Evolutionary conservation across 2,888 invertebrate species (phyloP).

Genomic region (Drosophila infuscata): DNA sequence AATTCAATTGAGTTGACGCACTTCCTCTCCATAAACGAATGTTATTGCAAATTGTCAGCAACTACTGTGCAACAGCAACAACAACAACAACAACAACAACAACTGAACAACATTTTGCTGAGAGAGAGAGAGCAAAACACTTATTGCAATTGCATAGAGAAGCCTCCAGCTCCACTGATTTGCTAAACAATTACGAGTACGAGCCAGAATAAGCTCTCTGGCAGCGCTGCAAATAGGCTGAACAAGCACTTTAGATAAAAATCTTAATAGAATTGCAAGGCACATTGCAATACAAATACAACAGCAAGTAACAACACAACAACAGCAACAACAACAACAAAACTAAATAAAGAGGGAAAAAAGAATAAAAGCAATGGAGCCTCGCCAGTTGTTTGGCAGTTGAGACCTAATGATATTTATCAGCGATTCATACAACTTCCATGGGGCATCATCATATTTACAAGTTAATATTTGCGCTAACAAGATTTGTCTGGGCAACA

Average conservation of each 20-base stretch:
- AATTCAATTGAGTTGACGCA: conserved; percentile 28
- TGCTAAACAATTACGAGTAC: conserved; percentile 78
- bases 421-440: conserved; percentile 81
- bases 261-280: conserved; percentile 83
- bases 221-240: conserved; percentile 73
- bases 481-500: conserved; percentile 70
- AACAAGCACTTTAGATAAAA: conserved; percentile 79
- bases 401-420: conserved; percentile 79
- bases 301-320: conserved; percentile 33
- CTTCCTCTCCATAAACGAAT: conserved; percentile 43
- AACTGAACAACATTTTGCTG: conserved; percentile 21
- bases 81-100: conserved; percentile 5
- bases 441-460: conserved; percentile 83
- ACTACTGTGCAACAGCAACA: conserved; percentile 69
- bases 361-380: conserved; percentile 37
- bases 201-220: conserved; percentile 26
- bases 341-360: conserved; percentile 16
- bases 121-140: conserved; percentile 15
- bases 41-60: conserved; percentile 72
- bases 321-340: conserved; percentile 6
- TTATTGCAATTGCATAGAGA: conserved; percentile 44
- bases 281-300: conserved; percentile 65
- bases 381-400: conserved; percentile 21
- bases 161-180: conserved; percentile 68
- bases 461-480: conserved; percentile 84